Evolutionary conservation across 2,888 invertebrate species (phyloP).

Genomic region (Acleris sparsana): DNA sequence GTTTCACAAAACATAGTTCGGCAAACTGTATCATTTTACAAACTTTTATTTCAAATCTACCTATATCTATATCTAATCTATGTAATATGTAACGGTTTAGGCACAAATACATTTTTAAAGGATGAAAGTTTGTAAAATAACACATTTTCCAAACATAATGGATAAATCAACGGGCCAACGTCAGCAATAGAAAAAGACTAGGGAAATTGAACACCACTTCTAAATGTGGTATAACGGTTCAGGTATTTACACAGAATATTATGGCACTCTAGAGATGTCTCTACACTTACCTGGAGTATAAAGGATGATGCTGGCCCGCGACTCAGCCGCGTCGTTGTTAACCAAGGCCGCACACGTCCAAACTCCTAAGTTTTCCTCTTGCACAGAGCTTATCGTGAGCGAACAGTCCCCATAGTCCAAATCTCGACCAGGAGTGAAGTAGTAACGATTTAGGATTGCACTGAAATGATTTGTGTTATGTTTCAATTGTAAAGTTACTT

Average conservation of each 20-base stretch:
- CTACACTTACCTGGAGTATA: slow-evolving; percentile 43
- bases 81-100: too few species aligned
- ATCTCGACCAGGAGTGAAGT: slow-evolving; percentile 64
- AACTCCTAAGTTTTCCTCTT: slow-evolving; percentile 63
- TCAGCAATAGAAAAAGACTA: too few species aligned
- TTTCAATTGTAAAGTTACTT: background rate
- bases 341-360: slow-evolving; percentile 78
- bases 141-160: too few species aligned
- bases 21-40: too few species aligned
- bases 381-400: slow-evolving; percentile 62
- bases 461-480: slow-evolving; percentile 50
- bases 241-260: background rate
- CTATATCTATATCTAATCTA: too few species aligned
- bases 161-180: too few species aligned
- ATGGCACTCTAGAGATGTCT: background rate
- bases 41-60: too few species aligned
- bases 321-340: slow-evolving; percentile 56
- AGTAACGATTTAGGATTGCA: slow-evolving; percentile 65
- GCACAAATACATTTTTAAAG: too few species aligned
- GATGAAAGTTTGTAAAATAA: too few species aligned
- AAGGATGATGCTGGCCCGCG: slow-evolving; percentile 56
- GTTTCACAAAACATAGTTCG: too few species aligned
- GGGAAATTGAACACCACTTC: too few species aligned
- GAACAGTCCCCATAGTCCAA: slow-evolving; percentile 76
- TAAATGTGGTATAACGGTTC: too few species aligned